Evolutionary conservation across 2,797 vertebrate genomes (phyloP).

Genomic region (Hydrophis major): DNA sequence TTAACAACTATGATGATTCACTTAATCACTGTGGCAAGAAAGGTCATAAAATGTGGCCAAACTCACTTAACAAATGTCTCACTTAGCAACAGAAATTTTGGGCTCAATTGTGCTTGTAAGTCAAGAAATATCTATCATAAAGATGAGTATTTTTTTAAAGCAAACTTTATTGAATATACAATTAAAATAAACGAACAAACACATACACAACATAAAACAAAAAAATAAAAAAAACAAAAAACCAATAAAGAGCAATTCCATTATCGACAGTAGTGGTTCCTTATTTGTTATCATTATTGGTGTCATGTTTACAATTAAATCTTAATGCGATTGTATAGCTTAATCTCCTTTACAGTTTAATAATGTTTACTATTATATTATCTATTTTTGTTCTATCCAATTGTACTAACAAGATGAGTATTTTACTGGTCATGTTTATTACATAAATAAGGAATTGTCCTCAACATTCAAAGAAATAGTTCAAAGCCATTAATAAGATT

Average conservation of each 20-base stretch:
- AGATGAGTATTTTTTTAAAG: conserved; percentile 26
- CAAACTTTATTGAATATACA: too few relatives aligned
- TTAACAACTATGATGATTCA: not conserved
- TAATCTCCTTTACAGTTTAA: too few relatives aligned
- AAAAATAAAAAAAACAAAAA: too few relatives aligned
- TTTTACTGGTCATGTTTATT: conserved; percentile 44
- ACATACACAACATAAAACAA: too few relatives aligned
- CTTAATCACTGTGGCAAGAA: not conserved
- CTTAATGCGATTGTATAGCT: too few relatives aligned
- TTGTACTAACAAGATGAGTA: conserved; percentile 11
- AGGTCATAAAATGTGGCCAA: not conserved
- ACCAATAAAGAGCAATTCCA: too few relatives aligned
- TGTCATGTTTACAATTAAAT: too few relatives aligned
- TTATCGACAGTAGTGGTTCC: too few relatives aligned
- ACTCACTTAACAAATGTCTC: not conserved
- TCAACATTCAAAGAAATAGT: conserved; percentile 53
- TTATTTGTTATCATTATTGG: too few relatives aligned
- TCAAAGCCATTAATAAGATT: conserved; percentile 56
- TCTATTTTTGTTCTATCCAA: too few relatives aligned
- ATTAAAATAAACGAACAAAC: too few relatives aligned
- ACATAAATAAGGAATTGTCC: conserved; percentile 52
- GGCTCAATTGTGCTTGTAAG: not conserved
- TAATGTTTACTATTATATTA: too few relatives aligned
- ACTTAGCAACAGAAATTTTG: not conserved
- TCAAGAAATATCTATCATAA: conserved; percentile 2